Conservation (phyloP, 2,797 vertebrate species). For the Chaetophractus vellerosus region DNA sequence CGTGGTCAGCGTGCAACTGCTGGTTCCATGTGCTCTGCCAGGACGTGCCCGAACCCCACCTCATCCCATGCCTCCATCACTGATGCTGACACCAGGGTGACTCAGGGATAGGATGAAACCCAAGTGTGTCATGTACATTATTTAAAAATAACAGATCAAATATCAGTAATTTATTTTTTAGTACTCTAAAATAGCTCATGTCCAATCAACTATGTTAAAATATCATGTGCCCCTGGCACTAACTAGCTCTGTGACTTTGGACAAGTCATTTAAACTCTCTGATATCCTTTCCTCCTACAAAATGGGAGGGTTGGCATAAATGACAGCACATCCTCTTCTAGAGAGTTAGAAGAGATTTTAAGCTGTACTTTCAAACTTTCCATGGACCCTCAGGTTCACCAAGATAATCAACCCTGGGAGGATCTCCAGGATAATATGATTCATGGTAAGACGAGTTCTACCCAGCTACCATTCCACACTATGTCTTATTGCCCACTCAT, state of each 20-base stretch:
- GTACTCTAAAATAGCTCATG: background rate
- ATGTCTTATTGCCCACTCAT: background rate
- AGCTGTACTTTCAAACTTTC: background rate
- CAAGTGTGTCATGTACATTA: background rate
- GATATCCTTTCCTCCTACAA: background rate
- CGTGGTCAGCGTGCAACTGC: background rate
- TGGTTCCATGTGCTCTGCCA: background rate
- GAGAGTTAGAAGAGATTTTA: background rate
- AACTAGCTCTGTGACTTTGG: background rate
- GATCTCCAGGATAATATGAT: background rate
- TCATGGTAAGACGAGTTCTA: background rate
- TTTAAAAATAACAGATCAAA: conserved; percentile 9
- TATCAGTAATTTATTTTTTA: background rate
- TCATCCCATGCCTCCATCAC: too few relatives aligned
- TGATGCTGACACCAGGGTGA: background rate
- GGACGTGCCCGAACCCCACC: accelerated
- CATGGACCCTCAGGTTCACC: background rate
- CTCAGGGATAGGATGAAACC: background rate
- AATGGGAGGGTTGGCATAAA: background rate
- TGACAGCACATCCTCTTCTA: background rate
- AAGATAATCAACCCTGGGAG: background rate
- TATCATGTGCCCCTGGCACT: background rate
- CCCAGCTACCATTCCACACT: background rate
- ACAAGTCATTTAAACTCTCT: conserved; percentile 9
- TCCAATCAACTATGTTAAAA: background rate